Conservation (phyloP, 2,113 vertebrate genomes). For the Orthonyx spaldingii region DNA sequence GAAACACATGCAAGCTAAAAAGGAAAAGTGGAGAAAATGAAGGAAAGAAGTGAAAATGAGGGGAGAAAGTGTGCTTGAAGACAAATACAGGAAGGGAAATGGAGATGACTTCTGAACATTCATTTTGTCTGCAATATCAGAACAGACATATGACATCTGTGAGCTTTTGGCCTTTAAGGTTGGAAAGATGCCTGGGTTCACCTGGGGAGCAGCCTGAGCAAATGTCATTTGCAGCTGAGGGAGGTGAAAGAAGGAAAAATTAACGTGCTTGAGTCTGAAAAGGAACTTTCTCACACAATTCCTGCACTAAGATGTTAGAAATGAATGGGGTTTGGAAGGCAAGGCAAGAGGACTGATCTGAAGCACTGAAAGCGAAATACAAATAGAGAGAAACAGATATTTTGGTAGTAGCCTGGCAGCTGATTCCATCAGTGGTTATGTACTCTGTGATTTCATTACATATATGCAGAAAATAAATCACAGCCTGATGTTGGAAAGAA, state of each 20-base stretch:
- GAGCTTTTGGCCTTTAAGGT: neutral
- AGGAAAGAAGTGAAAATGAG: neutral
- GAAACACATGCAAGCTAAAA: neutral
- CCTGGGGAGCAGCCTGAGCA: neutral
- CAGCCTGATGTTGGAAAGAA: neutral
- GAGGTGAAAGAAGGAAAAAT: neutral
- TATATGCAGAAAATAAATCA: neutral
- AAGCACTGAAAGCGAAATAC: neutral
- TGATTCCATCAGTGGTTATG: neutral
- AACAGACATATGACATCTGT: neutral
- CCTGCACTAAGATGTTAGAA: neutral
- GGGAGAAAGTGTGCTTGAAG: fast-evolving
- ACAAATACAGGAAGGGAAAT: neutral
- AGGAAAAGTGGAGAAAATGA: neutral
- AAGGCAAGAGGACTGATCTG: neutral
- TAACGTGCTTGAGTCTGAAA: neutral
- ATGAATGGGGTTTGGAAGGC: fast-evolving
- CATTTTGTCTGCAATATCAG: neutral
- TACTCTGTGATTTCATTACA: neutral
- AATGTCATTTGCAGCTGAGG: neutral
- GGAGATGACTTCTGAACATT: neutral
- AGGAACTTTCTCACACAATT: neutral
- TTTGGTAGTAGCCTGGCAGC: neutral
- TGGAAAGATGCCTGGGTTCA: neutral
- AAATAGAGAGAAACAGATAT: neutral